Evolutionary conservation across 1,140 invertebrate species (phyloP).

Genomic region (Heliconius hewitsoni): DNA sequence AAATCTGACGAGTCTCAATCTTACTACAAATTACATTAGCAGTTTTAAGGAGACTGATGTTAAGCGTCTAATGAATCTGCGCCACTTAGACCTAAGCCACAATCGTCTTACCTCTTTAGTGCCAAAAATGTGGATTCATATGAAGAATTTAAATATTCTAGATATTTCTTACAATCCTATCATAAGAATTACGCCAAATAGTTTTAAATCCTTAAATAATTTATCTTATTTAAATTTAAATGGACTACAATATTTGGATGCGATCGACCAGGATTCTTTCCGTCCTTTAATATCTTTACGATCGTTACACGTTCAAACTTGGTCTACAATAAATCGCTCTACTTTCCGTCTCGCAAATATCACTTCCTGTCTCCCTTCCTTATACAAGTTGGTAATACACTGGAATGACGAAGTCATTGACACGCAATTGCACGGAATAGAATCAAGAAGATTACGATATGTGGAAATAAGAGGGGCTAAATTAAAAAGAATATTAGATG

Average conservation of each 20-base stretch:
- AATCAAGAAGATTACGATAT: conserved; percentile 88
- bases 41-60: conserved; percentile 83
- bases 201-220: conserved; percentile 82
- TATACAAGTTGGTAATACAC: conserved; percentile 86
- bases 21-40: conserved; percentile 88
- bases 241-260: conserved; percentile 82
- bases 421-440: conserved; percentile 85
- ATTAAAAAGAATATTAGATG: conserved; percentile 85
- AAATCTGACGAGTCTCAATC: conserved; percentile 87
- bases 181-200: conserved; percentile 79
- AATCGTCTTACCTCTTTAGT: conserved; percentile 86
- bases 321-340: conserved; percentile 84
- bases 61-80: conserved; percentile 84
- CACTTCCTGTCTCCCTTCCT: conserved; percentile 72
- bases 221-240: conserved; percentile 82
- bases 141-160: conserved; percentile 83
- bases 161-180: conserved; percentile 86
- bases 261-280: conserved; percentile 85
- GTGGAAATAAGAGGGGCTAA: conserved; percentile 89
- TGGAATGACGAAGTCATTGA: conserved; percentile 87
- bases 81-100: conserved; percentile 85
- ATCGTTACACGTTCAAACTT: conserved; percentile 68
- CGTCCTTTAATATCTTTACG: conserved; percentile 83
- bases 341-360: conserved; percentile 78
- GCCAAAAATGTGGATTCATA: conserved; percentile 82